A percentile compares a stretch with the other conserved stretches of the same genome.
phyloP scores from a whole-genome alignment of 2,113 vertebrate species.

The Mirounga angustirostris region DNA sequence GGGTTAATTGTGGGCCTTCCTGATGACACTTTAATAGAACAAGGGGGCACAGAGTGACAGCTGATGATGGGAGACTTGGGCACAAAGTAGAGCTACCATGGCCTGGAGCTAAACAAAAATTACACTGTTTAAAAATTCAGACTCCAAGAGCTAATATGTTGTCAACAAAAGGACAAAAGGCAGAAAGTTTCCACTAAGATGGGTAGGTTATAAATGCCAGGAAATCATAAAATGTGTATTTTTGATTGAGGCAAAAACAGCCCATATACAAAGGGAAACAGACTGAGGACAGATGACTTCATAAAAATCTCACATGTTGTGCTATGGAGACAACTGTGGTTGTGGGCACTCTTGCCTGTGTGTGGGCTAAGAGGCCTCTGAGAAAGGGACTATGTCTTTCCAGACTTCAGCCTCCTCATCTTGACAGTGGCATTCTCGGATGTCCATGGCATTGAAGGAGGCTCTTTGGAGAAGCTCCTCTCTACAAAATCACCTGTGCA shows the following conservation, averaged over 20 bases:
- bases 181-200: conserved; percentile 18
- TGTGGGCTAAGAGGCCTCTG: not conserved
- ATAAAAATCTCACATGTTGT: not conserved
- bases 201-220: not conserved
- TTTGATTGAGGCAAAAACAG: not conserved
- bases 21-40: conserved; percentile 49
- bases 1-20: not conserved
- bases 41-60: not conserved
- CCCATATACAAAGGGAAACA: not conserved
- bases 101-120: conserved; percentile 50
- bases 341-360: not conserved
- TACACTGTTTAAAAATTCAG: conserved; percentile 17
- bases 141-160: not conserved
- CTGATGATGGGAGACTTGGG: not conserved
- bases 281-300: not conserved
- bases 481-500: not conserved
- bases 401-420: not conserved
- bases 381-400: not conserved
- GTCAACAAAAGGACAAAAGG: conserved; percentile 19
- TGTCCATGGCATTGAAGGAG: not conserved
- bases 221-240: not conserved
- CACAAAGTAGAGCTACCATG: not conserved
- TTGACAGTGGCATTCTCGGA: not conserved
- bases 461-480: not conserved
- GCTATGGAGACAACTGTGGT: not conserved